These are phyloP conservation scores for Drosophila ironensis DNA, from an alignment of 1,140 invertebrate species.

Conservation along the genomic window DNA sequence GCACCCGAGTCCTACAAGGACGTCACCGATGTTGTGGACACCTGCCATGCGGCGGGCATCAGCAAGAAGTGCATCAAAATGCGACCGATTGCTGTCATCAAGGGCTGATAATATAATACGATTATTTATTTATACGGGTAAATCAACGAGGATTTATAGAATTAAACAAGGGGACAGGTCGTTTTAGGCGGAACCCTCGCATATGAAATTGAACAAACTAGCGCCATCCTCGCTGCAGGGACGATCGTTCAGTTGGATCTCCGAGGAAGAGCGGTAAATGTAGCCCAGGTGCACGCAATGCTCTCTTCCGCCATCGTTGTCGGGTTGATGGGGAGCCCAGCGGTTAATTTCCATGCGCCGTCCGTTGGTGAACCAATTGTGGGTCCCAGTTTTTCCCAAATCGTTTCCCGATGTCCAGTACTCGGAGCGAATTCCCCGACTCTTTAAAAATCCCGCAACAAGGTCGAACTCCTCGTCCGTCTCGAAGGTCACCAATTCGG, in stretches of 20 bases:
- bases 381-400: conserved; percentile 17
- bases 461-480: conserved; percentile 21
- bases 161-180: no score
- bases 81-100: conserved; percentile 99
- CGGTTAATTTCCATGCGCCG: conserved; percentile 15
- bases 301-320: conserved; percentile 32
- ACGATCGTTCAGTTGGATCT: conserved; percentile 24
- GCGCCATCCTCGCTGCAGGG: no score
- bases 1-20: conserved; percentile 99
- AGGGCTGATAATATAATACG: conserved; percentile 87
- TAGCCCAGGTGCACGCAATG: conserved; percentile 47
- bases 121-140: conserved; percentile 24
- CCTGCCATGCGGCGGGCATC: conserved; percentile 98
- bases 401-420: conserved; percentile 53
- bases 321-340: conserved; percentile 37
- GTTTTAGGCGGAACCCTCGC: no score
- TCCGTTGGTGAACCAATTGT: conserved; percentile 32
- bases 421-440: background rate
- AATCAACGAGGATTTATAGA: conserved; percentile 25
- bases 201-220: no score
- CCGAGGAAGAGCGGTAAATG: background rate
- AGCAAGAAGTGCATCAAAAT: conserved; percentile 99
- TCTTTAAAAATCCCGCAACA: conserved; percentile 1
- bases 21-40: conserved; percentile 99
- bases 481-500: conserved; percentile 38